Base-by-base conservation (phyloP, 2,113 vertebrate genomes). In the Campylomormyrus tamandua region DNA sequence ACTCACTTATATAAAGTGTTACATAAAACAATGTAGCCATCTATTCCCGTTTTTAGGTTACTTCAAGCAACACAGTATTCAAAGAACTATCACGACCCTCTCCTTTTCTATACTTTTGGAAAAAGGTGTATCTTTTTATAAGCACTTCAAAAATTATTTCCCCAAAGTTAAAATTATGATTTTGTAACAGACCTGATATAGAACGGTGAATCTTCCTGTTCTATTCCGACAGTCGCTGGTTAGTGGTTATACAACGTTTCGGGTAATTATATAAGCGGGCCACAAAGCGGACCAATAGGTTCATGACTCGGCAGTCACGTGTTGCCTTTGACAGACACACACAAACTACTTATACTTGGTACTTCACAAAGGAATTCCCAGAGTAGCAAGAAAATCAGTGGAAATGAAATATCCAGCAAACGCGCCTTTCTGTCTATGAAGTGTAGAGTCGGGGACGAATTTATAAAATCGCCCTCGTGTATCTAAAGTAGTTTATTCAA, bases 181-280 rank as follows among this genome's bases (percentile, higher is more conserved):
- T 80, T 80, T 80, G 74, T 19, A 80, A 42, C 35, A 80, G 31
- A 80, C 15, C 35, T 17, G 3, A n/a, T 80, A 80, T 39, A 74
- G 2, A 31, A 31, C 77, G 39, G 39, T 24, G 42, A 46, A 84
- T 84, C 83, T 46, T n/a, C 39, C 24, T 48, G 45, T 48, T 3
- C 83, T 84, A 9, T 80, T 50, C 56, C n/a, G 58, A 83, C 11
- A 58, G 87, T 50, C 84, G 80, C 49, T 9, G 88, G 48, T 31
- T 39, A 83, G 39, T 8, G 11, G 89, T 90, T 96, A 96, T 93
- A 95, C 94, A 96, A 96, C 90, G 91, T 45, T 90, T n/a, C 85
- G 50, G 46, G 56, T 77, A 90, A 89, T 96, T 96, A 96, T 95
- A 95, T 96, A 96, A 96, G 94, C 91, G 93, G 93, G 93, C 92